Percentiles rank a stretch among this genome's conserved stretches.
Conservation (phyloP, 2,113 vertebrate species). For the Cardinalis cardinalis region DNA sequence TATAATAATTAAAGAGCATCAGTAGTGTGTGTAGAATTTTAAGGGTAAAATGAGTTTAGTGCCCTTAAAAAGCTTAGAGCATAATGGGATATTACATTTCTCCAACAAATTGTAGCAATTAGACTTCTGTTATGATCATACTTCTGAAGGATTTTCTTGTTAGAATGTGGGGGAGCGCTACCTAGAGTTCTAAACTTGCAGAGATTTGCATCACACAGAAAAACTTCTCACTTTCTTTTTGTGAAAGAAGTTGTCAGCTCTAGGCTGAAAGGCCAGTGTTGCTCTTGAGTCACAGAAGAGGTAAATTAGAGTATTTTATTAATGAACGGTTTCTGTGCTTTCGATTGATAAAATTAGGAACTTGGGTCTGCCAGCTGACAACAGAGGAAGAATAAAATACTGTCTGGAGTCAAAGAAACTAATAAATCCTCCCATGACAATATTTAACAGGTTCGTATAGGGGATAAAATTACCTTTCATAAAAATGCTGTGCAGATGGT, state of each 20-base stretch:
- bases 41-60: neutral
- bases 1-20: constrained; percentile 17
- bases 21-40: neutral
- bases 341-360: constrained; percentile 41
- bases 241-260: neutral
- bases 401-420: constrained; percentile 52
- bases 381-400: constrained; percentile 52
- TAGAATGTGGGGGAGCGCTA: neutral
- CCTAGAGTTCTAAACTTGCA: neutral
- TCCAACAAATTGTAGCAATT: neutral
- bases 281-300: neutral
- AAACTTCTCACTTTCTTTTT: neutral
- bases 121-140: neutral
- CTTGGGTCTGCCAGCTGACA: constrained; percentile 15
- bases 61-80: neutral
- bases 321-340: constrained; percentile 23
- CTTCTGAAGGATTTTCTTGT: neutral
- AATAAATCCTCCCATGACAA: constrained; percentile 54
- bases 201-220: neutral
- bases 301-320: constrained; percentile 21
- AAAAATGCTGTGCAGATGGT: constrained; percentile 46
- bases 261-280: neutral
- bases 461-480: constrained; percentile 59
- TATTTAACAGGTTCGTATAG: constrained; percentile 55
- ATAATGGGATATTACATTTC: constrained; percentile 10